Base-by-base conservation (phyloP, 2,888 invertebrate species). In the Antitype chi region DNA sequence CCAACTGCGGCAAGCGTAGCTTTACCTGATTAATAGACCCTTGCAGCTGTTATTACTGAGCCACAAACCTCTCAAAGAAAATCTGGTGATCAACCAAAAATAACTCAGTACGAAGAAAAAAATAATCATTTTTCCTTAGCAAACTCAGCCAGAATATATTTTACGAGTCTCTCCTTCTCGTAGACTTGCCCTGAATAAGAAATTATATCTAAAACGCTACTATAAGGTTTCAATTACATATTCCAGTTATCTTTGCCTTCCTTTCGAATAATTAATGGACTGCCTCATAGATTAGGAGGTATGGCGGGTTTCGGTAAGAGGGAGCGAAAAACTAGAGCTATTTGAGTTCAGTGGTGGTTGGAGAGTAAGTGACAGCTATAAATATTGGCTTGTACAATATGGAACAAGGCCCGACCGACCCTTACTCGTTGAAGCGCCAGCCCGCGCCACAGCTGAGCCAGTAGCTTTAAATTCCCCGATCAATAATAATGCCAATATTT, bases 251-350 rank as follows among this genome's bases (percentile, higher is more conserved):
- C 69, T 82, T 74, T 79, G 73, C 23, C 57, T 57, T 53, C 60
- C 60, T 78, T 60, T 5, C 13, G 49, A 73, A 82, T 85, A 78
- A 84, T 80, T 78, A 78, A 85, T 85, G 77, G 52, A 1, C 11
- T 60, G 47, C 28, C 49, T 74, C 49, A 38, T 57, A 75, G 76
- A 80, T 72, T 47, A 69, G 28, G 57, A 25, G 62, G 55, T 67
- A 59, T 47, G 11, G 32, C 13, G 15, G n/a, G 63, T 20, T 60
- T 43, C n/a, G 13, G 32, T 23, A 20, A 13, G n/a, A n/a, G n/a
- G n/a, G 55, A 55, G n/a, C n/a, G n/a, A 13, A 13, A 55, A n/a
- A n/a, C n/a, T n/a, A n/a, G n/a, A 13, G 11, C 11, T n/a, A n/a
- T 55, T n/a, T n/a, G n/a, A 55, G n/a, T 13, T 13, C 1, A 13